phyloP scores from a whole-genome alignment of 2,888 invertebrate genomes.

The Macroteleia sp. region DNA sequence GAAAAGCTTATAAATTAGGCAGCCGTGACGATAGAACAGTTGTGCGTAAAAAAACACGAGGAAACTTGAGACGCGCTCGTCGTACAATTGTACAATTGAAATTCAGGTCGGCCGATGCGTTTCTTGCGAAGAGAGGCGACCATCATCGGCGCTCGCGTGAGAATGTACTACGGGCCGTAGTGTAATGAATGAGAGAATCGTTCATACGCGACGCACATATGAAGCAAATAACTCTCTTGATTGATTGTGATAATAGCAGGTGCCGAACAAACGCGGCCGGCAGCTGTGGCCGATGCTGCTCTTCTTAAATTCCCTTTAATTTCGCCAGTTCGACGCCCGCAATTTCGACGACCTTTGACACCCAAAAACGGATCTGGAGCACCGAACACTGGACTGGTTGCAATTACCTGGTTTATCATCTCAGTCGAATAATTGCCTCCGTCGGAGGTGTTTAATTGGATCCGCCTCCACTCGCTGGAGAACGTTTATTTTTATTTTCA shows the following conservation, averaged over 20 bases:
- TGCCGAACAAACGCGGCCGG: constrained; percentile 77
- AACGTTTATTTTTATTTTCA: not conserved
- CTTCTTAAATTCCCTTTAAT: constrained; percentile 73
- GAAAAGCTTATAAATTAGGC: constrained; percentile 43
- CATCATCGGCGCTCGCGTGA: constrained; percentile 56
- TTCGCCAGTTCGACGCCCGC: constrained; percentile 12
- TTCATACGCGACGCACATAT: constrained; percentile 56
- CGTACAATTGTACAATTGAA: constrained; percentile 44
- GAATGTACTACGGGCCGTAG: constrained; percentile 47
- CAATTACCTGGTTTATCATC: constrained; percentile 6
- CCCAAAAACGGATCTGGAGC: constrained; percentile 41
- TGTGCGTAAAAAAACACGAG: constrained; percentile 8
- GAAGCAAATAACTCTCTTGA: constrained; percentile 72
- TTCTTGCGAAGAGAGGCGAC: constrained; percentile 52
- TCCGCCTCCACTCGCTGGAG: not conserved
- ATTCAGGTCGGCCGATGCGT: constrained; percentile 53
- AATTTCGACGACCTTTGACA: constrained; percentile 49
- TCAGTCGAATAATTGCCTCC: not conserved
- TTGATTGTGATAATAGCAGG: constrained; percentile 81
- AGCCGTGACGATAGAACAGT: not conserved
- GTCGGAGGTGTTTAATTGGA: constrained; percentile 13
- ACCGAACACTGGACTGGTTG: not conserved
- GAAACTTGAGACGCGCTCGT: constrained; percentile 40
- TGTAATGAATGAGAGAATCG: constrained; percentile 46
- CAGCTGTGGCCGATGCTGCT: constrained; percentile 82